A percentile compares a stretch with the other conserved stretches of the same genome.
Conservation (phyloP, 2,888 invertebrate genomes). For the Eurytoma adleriae region DNA sequence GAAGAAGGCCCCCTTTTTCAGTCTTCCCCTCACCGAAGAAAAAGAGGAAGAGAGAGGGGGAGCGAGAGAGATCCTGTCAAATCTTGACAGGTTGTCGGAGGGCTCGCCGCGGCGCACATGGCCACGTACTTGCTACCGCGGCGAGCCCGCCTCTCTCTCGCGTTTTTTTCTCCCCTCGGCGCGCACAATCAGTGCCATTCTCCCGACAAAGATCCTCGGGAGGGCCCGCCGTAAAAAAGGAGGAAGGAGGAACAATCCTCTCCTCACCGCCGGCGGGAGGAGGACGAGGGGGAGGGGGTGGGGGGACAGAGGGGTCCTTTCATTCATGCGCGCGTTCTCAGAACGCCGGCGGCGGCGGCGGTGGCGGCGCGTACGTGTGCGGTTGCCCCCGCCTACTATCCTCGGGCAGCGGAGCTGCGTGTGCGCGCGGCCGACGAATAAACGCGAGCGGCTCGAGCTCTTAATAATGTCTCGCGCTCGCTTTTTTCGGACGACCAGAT, state of each 20-base stretch:
- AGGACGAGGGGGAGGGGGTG: constrained; percentile 40
- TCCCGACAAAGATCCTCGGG: background rate
- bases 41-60: constrained; percentile 2
- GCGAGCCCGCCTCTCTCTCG: constrained; percentile 23
- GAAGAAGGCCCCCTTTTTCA: constrained; percentile 48
- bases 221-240: background rate
- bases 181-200: constrained; percentile 54
- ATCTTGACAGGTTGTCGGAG: constrained; percentile 60
- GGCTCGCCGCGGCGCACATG: constrained; percentile 20
- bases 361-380: constrained; percentile 29
- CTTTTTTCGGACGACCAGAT: background rate
- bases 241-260: constrained; percentile 66
- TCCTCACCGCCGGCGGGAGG: constrained; percentile 46
- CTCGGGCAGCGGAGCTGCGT: constrained; percentile 1
- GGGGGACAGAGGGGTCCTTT: constrained; percentile 69
- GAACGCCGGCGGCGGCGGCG: constrained; percentile 60
- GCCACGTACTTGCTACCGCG: constrained; percentile 7
- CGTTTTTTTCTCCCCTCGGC: background rate
- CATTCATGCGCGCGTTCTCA: constrained; percentile 71
- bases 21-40: background rate
- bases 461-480: background rate
- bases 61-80: constrained; percentile 62
- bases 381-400: constrained; percentile 29
- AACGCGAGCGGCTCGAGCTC: constrained; percentile 35
- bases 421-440: constrained; percentile 42